phyloP scores from a whole-genome alignment of 2,888 invertebrate genomes.

The Spodoptera exigua region DNA sequence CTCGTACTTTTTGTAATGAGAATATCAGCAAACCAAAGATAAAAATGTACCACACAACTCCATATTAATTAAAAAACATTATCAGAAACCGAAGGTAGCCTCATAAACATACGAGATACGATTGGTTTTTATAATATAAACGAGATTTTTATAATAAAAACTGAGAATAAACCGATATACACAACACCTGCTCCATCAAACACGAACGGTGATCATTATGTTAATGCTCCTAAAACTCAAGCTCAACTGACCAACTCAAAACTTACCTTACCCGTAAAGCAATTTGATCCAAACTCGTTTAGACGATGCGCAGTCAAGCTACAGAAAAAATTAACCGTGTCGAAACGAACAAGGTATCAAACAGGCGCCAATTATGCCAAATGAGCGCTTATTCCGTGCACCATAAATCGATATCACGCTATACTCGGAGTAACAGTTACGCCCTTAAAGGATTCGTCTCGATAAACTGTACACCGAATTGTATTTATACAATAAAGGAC shows the following conservation, averaged over 20 bases:
- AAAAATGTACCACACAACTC: constrained; percentile 64
- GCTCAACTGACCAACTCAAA: constrained; percentile 64
- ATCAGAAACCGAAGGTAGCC: constrained; percentile 70
- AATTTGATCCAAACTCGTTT: constrained; percentile 72
- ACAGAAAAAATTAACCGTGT: constrained; percentile 76
- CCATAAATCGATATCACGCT: constrained; percentile 87
- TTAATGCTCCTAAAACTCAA: constrained; percentile 82
- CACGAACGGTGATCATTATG: constrained; percentile 85
- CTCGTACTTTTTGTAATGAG: constrained; percentile 10
- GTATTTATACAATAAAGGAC: constrained; percentile 82
- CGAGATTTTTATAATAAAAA: constrained; percentile 87
- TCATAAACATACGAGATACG: constrained; percentile 78
- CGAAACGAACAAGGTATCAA: constrained; percentile 80
- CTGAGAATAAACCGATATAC: constrained; percentile 86
- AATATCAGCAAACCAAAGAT: constrained; percentile 42
- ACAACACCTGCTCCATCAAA: constrained; percentile 88
- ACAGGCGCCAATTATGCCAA: constrained; percentile 85
- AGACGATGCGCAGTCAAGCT: constrained; percentile 62
- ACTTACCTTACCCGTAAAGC: constrained; percentile 67
- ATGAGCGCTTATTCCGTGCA: constrained; percentile 84
- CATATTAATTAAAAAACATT: constrained; percentile 73
- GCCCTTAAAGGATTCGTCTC: constrained; percentile 83
- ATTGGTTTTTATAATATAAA: constrained; percentile 80
- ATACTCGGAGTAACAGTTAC: constrained; percentile 78
- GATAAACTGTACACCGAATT: constrained; percentile 73